These are phyloP conservation scores for Babylonia areolata DNA, from an alignment of 1,140 invertebrate genomes.

Conservation along the genomic window DNA sequence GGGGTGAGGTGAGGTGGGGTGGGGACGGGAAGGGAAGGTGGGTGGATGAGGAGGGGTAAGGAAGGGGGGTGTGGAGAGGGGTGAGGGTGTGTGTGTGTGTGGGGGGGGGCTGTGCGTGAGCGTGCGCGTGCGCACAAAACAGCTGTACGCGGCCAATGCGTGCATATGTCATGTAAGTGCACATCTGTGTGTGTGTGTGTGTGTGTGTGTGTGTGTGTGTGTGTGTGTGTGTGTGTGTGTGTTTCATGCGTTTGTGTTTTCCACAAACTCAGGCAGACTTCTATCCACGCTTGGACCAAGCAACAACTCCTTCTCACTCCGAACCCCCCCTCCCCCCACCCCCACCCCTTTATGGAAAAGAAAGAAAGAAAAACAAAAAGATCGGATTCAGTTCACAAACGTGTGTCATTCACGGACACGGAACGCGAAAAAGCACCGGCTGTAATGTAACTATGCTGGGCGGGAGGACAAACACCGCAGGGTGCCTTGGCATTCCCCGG, in stretches of 20 bases:
- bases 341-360: no score
- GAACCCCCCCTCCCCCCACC: background rate
- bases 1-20: background rate
- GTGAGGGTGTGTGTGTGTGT: background rate
- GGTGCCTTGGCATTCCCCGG: background rate
- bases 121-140: no score
- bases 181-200: background rate
- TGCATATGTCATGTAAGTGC: no score
- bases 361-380: no score
- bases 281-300: background rate
- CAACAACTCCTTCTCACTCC: background rate
- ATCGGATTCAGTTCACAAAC: no score
- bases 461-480: background rate
- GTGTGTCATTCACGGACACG: no score
- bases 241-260: background rate
- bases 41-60: background rate
- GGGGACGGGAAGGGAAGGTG: background rate
- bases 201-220: background rate
- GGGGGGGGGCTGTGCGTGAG: no score
- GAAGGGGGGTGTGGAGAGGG: background rate
- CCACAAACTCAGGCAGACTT: background rate
- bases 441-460: no score
- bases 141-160: no score
- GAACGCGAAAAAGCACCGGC: no score
- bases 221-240: constrained; percentile 1